Conservation (phyloP, 2,797 vertebrate species). For the Rhynchotus rufescens region DNA sequence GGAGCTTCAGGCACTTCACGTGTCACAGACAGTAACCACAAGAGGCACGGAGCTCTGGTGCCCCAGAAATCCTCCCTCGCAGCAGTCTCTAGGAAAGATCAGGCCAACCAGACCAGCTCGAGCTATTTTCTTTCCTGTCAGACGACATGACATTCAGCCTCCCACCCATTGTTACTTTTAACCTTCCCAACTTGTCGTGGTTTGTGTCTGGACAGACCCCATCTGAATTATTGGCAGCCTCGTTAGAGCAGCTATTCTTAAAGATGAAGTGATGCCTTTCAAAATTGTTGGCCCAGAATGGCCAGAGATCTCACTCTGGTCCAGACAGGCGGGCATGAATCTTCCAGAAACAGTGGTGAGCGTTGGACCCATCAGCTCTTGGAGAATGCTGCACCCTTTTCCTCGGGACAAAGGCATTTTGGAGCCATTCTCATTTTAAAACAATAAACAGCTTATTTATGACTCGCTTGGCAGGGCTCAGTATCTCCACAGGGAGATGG, state of each 20-base stretch:
- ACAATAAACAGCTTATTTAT: not conserved
- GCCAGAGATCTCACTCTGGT: not conserved
- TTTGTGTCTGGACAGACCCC: not conserved
- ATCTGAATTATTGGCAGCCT: not conserved
- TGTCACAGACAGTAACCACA: not conserved
- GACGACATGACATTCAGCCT: not conserved
- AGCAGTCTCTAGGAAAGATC: not conserved
- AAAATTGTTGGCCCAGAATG: not conserved
- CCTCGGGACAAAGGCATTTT: not conserved
- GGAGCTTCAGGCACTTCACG: not conserved
- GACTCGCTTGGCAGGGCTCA: not conserved
- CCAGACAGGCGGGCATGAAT: not conserved
- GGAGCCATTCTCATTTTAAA: conserved; percentile 1
- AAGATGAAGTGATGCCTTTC: not conserved
- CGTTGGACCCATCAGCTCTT: not conserved
- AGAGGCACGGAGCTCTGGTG: not conserved
- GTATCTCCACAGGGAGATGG: not conserved
- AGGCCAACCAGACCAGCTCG: not conserved
- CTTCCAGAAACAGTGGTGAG: not conserved
- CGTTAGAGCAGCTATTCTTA: not conserved
- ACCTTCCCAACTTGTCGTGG: rapidly evolving
- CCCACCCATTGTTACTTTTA: not conserved
- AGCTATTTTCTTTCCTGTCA: not conserved
- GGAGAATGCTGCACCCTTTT: not conserved
- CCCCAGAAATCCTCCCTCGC: not conserved